Evolutionary conservation across 2,113 vertebrate species (phyloP), one percentile per base, ranked within the genome.

Genomic region (Myotis davidii): DNA sequence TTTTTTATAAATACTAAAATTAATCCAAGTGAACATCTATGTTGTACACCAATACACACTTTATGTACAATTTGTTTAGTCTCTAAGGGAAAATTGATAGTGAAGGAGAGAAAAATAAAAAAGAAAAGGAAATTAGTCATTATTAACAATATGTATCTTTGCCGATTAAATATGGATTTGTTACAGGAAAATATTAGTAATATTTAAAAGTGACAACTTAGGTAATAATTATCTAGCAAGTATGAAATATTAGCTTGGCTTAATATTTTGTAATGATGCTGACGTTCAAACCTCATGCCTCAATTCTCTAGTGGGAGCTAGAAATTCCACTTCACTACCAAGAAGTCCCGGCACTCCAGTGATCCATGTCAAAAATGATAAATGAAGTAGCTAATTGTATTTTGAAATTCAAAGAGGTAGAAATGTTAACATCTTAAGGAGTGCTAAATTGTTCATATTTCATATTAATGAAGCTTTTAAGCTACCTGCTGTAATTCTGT

Each of bases 401-500:
- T 96, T 94, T 95, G 94, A 96, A 98, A 98, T 97, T 96, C 83
- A 98, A 97, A 97, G 96, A 92, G 90, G 95, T 61, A 97, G 94
- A 96, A 96, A 97, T 96, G 95, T 95, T 98, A 98, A 97, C 98
- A 98, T 96, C 96, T 98, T 98, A 97, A 98, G 98, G 94, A 98
- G 89, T 82, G 90, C 93, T 97, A 98, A 98, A 98, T 97, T 98
- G 98, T 92, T 97, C 97, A 98, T 98, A 98, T 98, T 98, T 98
- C 98, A 97, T 97, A 95, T 95, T 98, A 98, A 99, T 98, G 97
- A 98, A 96, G 97, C 95, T 91, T 98, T 98, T 97, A 98, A 97
- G 94, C 93, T 97, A 98, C 97, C 86, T 83, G 83, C 78, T 91
- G 48, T 97, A 93, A 97, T 97, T 95, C 72, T 89, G 93, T 98